phyloP scores from a whole-genome alignment of 2,113 vertebrate genomes.

The Phrynosoma platyrhinos region DNA sequence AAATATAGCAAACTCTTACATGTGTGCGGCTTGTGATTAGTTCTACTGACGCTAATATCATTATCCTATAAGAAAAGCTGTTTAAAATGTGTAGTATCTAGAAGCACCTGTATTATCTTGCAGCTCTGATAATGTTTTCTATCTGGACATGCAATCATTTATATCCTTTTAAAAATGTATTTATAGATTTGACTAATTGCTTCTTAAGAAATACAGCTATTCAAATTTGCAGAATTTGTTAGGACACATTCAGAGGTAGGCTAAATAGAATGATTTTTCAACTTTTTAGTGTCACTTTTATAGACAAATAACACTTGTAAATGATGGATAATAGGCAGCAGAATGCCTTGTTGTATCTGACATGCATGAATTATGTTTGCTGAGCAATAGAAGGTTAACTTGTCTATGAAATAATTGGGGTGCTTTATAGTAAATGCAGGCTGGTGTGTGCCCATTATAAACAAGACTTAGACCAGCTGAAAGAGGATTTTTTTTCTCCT shows the following conservation, averaged over 20 bases:
- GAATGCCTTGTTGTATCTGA: slow-evolving; percentile 77
- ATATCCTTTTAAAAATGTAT: slow-evolving; percentile 82
- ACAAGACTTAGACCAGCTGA: slow-evolving; percentile 66
- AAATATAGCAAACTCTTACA: slow-evolving; percentile 63
- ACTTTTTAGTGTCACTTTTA: slow-evolving; percentile 87
- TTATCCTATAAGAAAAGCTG: slow-evolving; percentile 64
- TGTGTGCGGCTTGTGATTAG: slow-evolving; percentile 50
- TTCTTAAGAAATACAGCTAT: slow-evolving; percentile 79
- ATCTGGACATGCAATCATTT: slow-evolving; percentile 81
- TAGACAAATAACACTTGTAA: slow-evolving; percentile 86
- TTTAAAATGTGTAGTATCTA: slow-evolving; percentile 46
- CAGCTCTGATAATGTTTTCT: slow-evolving; percentile 79
- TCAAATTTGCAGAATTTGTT: slow-evolving; percentile 79
- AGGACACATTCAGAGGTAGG: slow-evolving; percentile 79
- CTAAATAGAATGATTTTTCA: slow-evolving; percentile 82
- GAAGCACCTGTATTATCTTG: slow-evolving; percentile 73
- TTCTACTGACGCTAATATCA: slow-evolving; percentile 51
- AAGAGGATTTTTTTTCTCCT: slow-evolving; percentile 65
- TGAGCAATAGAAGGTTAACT: slow-evolving; percentile 83
- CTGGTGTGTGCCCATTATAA: slow-evolving; percentile 62
- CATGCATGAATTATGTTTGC: slow-evolving; percentile 79
- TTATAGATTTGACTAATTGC: slow-evolving; percentile 85
- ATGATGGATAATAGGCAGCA: slow-evolving; percentile 84
- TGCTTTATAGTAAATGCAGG: slow-evolving; percentile 78
- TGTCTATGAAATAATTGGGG: slow-evolving; percentile 80